A percentile compares a stretch with the other conserved stretches of the same genome.
Evolutionary conservation across 1,140 invertebrate genomes (phyloP).

Genomic region (Heliconius congener): DNA sequence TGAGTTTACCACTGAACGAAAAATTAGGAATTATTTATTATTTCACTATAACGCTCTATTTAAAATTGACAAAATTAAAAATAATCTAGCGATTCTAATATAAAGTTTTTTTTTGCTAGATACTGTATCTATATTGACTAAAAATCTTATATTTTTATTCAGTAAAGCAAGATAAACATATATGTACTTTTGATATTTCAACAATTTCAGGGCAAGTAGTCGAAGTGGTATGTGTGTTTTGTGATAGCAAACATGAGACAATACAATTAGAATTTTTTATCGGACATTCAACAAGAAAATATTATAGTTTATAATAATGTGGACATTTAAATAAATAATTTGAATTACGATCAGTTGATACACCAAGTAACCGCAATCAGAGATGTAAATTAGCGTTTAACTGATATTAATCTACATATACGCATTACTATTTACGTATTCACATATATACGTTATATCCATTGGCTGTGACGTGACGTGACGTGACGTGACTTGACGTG

Average conservation of each 20-base stretch:
- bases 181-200: not conserved
- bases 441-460: too few species aligned
- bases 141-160: not conserved
- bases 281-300: not conserved
- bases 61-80: not conserved
- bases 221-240: not conserved
- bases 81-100: not conserved
- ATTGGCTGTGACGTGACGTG: too few species aligned
- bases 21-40: too few species aligned
- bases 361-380: not conserved
- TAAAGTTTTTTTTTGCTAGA: not conserved
- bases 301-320: not conserved
- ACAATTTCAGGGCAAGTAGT: not conserved
- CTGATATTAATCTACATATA: too few species aligned
- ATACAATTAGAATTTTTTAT: not conserved
- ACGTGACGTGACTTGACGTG: too few species aligned
- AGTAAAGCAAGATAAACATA: not conserved
- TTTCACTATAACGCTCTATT: not conserved
- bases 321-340: not conserved
- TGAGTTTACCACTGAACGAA: too few species aligned
- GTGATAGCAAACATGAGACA: not conserved
- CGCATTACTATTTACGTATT: too few species aligned
- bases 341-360: not conserved
- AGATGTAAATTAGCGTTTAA: not conserved
- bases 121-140: not conserved